phyloP scores from a whole-genome alignment of 2,888 invertebrate genomes.

The Alsophila aescularia region DNA sequence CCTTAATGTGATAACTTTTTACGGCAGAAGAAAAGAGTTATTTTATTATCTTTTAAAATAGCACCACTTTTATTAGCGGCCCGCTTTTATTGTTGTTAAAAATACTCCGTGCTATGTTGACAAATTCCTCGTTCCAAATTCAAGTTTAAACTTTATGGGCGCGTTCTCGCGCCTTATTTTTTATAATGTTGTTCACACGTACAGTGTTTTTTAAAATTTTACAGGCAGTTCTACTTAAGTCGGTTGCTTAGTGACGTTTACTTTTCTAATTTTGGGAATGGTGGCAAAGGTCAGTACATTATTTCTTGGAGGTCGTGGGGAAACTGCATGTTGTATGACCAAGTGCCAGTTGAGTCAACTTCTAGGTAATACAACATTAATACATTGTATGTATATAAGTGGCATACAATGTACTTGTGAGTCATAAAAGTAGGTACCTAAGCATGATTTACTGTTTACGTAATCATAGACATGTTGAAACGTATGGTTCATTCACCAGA shows the following conservation, averaged over 20 bases:
- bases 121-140: conserved; percentile 26
- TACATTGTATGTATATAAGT: too few relatives aligned
- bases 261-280: conserved; percentile 21
- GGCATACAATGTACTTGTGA: conserved; percentile 12
- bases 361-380: too few relatives aligned
- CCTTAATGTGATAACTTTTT: conserved; percentile 31
- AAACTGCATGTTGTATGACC: conserved; percentile 13
- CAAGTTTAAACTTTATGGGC: conserved; percentile 18
- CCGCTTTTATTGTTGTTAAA: conserved; percentile 45
- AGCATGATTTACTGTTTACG: background rate
- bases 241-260: conserved; percentile 9
- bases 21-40: conserved; percentile 32
- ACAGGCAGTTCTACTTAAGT: background rate
- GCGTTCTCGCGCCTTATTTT: conserved; percentile 20
- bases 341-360: conserved; percentile 22
- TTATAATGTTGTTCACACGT: conserved; percentile 18
- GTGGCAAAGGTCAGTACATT: conserved; percentile 22
- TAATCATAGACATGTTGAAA: background rate
- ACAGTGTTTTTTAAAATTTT: conserved; percentile 7
- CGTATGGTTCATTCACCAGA: background rate
- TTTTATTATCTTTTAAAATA: conserved; percentile 32
- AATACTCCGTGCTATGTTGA: conserved; percentile 21
- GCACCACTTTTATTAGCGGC: conserved; percentile 48
- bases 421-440: background rate
- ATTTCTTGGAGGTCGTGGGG: conserved; percentile 21